These are phyloP conservation scores for Saiga tatarica DNA, from an alignment of 2,113 vertebrate genomes.

Conservation along the genomic window DNA sequence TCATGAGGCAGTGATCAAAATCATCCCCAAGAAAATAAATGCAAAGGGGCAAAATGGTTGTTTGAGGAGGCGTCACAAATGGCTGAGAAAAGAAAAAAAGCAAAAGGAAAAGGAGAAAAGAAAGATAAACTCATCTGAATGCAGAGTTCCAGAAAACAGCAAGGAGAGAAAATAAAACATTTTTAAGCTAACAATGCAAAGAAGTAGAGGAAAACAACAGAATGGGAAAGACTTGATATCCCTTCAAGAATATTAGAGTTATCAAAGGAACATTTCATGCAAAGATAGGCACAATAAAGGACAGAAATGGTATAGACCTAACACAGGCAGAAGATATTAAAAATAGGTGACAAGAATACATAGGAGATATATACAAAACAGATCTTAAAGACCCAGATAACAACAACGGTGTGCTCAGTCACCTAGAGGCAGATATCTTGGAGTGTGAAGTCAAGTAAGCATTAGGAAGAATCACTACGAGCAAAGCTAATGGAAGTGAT, in stretches of 20 bases:
- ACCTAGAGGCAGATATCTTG: background rate
- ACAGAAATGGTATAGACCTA: no score
- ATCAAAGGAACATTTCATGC: no score
- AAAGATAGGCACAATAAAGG: no score
- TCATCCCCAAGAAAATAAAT: background rate
- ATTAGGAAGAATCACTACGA: background rate
- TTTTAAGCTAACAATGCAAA: no score
- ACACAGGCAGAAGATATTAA: no score
- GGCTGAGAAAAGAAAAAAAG: background rate
- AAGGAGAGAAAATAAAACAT: background rate
- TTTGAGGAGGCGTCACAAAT: background rate
- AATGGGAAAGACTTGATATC: no score
- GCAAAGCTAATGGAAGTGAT: background rate
- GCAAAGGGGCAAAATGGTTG: background rate
- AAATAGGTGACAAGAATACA: no score
- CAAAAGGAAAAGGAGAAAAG: background rate
- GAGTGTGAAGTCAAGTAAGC: background rate
- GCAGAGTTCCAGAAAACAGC: background rate
- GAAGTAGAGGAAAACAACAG: no score
- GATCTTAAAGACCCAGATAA: background rate
- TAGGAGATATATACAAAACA: background rate
- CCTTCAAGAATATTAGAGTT: no score
- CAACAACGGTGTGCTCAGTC: accelerated
- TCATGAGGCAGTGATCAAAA: background rate
- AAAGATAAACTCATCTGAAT: background rate